Evolutionary conservation across 2,113 vertebrate species (phyloP).

Genomic region (Cebus imitator): DNA sequence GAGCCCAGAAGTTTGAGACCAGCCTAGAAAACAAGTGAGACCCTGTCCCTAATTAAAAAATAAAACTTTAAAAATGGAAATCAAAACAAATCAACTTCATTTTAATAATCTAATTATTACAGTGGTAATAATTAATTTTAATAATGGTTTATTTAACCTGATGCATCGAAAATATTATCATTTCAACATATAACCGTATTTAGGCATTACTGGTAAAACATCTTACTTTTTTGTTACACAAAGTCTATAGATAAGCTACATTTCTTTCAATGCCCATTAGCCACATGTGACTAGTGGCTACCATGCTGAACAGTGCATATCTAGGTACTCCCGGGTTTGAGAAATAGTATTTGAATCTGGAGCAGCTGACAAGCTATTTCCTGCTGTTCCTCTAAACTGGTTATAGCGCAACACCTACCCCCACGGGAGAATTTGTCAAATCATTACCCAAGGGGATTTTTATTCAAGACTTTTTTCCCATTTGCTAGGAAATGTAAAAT

Average conservation of each 20-base stretch:
- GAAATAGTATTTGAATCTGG: background rate
- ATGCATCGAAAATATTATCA: background rate
- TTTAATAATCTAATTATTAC: background rate
- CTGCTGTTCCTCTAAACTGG: background rate
- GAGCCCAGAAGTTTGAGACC: too few species aligned
- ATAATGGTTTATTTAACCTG: background rate
- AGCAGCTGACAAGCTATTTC: background rate
- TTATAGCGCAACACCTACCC: background rate
- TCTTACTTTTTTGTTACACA: background rate
- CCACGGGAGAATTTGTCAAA: background rate
- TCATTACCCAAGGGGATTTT: background rate
- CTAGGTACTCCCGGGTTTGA: background rate
- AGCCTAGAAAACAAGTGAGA: too few species aligned
- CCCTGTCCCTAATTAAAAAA: too few species aligned
- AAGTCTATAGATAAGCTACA: background rate
- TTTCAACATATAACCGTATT: background rate
- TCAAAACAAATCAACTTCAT: background rate
- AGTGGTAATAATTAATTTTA: background rate
- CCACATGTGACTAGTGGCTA: background rate
- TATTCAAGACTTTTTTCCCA: background rate
- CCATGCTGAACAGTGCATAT: too few species aligned
- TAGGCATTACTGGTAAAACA: background rate
- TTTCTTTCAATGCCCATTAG: background rate
- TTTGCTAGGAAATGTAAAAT: slow-evolving; percentile 31
- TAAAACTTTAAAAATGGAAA: too few species aligned